A percentile compares a stretch with the other conserved stretches of the same genome.
phyloP scores from a whole-genome alignment of 2,888 invertebrate genomes.

The Hydrotaea diabolus region DNA sequence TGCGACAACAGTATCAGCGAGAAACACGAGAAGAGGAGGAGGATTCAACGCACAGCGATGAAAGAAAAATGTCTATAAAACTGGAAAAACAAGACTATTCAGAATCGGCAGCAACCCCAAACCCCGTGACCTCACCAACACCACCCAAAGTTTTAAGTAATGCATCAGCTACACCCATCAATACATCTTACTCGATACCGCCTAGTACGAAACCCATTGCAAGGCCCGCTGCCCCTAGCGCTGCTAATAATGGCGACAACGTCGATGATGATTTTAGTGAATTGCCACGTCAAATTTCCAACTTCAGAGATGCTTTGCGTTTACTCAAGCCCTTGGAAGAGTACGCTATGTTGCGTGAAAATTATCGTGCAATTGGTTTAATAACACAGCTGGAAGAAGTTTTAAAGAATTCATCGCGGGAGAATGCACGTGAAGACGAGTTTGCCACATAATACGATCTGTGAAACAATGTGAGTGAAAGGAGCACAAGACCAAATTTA shows the following conservation, averaged over 20 bases:
- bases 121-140: neutral
- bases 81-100: neutral
- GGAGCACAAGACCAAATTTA: slow-evolving; percentile 12
- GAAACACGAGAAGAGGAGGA: slow-evolving; percentile 24
- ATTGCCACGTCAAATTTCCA: slow-evolving; percentile 71
- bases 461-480: no score
- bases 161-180: neutral
- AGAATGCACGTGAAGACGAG: slow-evolving; percentile 39
- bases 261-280: slow-evolving; percentile 63
- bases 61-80: neutral
- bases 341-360: slow-evolving; percentile 76
- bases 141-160: neutral
- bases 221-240: neutral
- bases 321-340: slow-evolving; percentile 77
- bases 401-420: slow-evolving; percentile 70
- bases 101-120: slow-evolving; percentile 33
- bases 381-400: slow-evolving; percentile 76
- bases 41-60: neutral
- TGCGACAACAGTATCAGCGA: slow-evolving; percentile 25
- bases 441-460: slow-evolving; percentile 22
- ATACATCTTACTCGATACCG: slow-evolving; percentile 11
- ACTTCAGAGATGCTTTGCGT: slow-evolving; percentile 75
- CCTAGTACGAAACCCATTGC: neutral
- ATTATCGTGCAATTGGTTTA: slow-evolving; percentile 78
- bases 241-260: neutral